Conservation (phyloP, 2,113 vertebrate species). For the Dromaius novaehollandiae region DNA sequence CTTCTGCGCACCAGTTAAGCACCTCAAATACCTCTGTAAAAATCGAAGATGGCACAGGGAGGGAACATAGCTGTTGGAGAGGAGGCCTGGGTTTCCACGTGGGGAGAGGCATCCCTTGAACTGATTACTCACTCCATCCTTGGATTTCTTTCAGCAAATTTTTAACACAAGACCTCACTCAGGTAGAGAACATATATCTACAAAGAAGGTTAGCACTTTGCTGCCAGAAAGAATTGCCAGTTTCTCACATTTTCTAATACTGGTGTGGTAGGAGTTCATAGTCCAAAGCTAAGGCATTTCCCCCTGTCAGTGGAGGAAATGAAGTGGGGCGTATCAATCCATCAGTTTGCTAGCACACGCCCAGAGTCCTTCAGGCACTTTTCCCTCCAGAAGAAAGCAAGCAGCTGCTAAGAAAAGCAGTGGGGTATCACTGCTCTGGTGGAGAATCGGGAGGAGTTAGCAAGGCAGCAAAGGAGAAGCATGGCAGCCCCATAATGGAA, state of each 20-base stretch:
- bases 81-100: not conserved
- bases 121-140: not conserved
- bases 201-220: not conserved
- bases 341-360: not conserved
- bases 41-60: not conserved
- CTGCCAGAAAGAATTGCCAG: accelerated
- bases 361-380: not conserved
- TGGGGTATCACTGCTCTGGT: not conserved
- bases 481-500: not conserved
- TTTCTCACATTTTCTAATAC: not conserved
- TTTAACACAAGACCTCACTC: not conserved
- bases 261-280: not conserved
- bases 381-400: not conserved
- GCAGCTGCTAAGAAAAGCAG: not conserved
- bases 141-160: not conserved
- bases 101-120: not conserved
- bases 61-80: not conserved
- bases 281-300: not conserved
- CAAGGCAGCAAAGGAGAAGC: not conserved
- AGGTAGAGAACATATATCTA: not conserved
- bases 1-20: too few species aligned
- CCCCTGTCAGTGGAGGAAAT: not conserved
- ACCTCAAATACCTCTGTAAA: not conserved
- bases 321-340: not conserved
- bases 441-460: not conserved